Base-by-base conservation (phyloP, 2,113 vertebrate species). In the Carlito syrichta region DNA sequence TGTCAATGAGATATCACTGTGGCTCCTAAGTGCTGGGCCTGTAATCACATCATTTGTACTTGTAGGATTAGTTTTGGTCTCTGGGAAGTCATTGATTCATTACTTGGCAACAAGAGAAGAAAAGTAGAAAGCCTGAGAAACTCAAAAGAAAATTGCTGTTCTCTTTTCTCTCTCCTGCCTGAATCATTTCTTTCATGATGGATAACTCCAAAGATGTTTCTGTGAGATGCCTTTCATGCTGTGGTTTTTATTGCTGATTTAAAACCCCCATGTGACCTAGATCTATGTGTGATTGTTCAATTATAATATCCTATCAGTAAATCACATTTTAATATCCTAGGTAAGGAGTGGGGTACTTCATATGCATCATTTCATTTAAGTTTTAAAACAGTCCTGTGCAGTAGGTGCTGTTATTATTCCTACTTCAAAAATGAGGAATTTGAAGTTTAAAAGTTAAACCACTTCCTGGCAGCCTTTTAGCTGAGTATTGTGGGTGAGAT, bases 31-130 rank as follows among this genome's bases (percentile, higher is more conserved):
- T 79, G 45, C 43, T 35, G 5, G 69, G 19, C 27, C 48, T 93
- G n/a, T 92, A 62, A 86, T 93, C 86, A 78, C 48, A 38, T 93
- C 56, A 90, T 79, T 96, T 89, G 94, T 56, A 71, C 68, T 68
- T 66, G 56, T 56, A 92, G 79, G 84, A 89, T 92, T 95, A 78
- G 43, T 92, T 96, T 91, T 84, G 83, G 90, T 73, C 32, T 93
- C 87, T 79, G 60, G 68, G 43, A 96, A 95, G 87, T 50, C 62
- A 48, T 86, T 69, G 86, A 87, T 95, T 32, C 86, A 45, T 96
- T 89, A 89, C 50, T 78, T 71, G 74, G 60, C 90, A 93, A 23
- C 58, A 69, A 95, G 68, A 95, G 25, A 86, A 95, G 74, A 94
- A 89, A 96, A 90, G 74, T 62, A n/a, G 84, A 89, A 86, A 96